Percentiles rank a stretch among this genome's conserved stretches.
Evolutionary conservation across 2,797 vertebrate species (phyloP).

Genomic region (Morelia viridis): DNA sequence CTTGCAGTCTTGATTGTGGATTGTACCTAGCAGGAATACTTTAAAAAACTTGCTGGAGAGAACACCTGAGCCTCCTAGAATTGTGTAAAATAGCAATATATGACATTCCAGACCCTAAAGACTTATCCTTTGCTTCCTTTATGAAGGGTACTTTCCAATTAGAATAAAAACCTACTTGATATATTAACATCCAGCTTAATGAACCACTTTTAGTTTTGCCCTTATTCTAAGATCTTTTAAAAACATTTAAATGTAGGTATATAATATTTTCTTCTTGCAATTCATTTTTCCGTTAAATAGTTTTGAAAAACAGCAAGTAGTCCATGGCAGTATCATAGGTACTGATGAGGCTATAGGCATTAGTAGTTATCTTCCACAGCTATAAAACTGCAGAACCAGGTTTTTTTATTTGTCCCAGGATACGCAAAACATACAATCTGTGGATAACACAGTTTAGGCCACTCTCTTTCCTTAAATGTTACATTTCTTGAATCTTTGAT

Average conservation of each 20-base stretch:
- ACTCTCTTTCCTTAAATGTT: not conserved
- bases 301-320: not conserved
- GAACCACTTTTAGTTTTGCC: not conserved
- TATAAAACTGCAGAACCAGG: not conserved
- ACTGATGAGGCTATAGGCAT: not conserved
- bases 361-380: not conserved
- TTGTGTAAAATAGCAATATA: not conserved
- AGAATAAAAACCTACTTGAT: not conserved
- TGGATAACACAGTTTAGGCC: not conserved
- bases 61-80: not conserved
- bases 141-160: not conserved
- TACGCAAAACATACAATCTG: not conserved
- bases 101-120: not conserved
- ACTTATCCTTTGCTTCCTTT: not conserved
- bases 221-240: not conserved
- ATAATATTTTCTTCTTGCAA: too few species aligned
- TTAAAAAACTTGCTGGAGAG: not conserved
- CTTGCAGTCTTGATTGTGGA: conserved; percentile 74
- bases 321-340: not conserved
- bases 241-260: not conserved
- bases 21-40: conserved; percentile 57
- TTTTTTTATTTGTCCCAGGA: not conserved
- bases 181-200: not conserved
- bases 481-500: not conserved
- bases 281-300: not conserved